phyloP scores from a whole-genome alignment of 2,797 vertebrate genomes.

The Schizopygopsis malacanthus region DNA sequence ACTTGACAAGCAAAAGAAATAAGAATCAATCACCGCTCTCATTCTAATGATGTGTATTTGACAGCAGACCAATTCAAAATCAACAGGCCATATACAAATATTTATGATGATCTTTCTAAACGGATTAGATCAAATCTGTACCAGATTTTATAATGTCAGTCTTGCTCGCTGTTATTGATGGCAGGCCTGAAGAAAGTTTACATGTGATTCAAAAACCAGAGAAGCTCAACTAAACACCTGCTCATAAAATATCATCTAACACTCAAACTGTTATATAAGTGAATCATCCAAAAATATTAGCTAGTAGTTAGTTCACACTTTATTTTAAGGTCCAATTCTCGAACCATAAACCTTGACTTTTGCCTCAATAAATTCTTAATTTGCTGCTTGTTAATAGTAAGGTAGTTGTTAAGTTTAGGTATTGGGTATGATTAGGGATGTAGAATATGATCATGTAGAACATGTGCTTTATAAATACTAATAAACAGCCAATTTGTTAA shows the following conservation, averaged over 20 bases:
- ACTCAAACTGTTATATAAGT: conserved; percentile 3
- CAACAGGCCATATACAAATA: conserved; percentile 41
- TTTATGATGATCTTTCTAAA: conserved; percentile 32
- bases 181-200: conserved; percentile 23
- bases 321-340: background rate
- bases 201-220: conserved; percentile 1
- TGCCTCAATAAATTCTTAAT: background rate
- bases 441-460: background rate
- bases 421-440: background rate
- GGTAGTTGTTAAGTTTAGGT: background rate
- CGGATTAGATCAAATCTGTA: conserved; percentile 33
- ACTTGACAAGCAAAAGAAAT: conserved; percentile 36
- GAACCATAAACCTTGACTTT: background rate
- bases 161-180: conserved; percentile 31
- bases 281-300: background rate
- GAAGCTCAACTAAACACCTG: conserved; percentile 13
- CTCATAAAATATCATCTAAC: conserved; percentile 3
- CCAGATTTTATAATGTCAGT: conserved; percentile 27
- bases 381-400: background rate
- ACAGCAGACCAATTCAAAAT: conserved; percentile 35
- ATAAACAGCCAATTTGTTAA: too few species aligned
- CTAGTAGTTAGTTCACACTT: background rate
- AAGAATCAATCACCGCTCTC: conserved; percentile 27
- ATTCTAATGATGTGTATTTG: conserved; percentile 33
- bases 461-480: background rate